Percentiles rank a stretch among this genome's conserved stretches.
phyloP scores from a whole-genome alignment of 2,113 vertebrate genomes.

The Diadophis punctatus region DNA sequence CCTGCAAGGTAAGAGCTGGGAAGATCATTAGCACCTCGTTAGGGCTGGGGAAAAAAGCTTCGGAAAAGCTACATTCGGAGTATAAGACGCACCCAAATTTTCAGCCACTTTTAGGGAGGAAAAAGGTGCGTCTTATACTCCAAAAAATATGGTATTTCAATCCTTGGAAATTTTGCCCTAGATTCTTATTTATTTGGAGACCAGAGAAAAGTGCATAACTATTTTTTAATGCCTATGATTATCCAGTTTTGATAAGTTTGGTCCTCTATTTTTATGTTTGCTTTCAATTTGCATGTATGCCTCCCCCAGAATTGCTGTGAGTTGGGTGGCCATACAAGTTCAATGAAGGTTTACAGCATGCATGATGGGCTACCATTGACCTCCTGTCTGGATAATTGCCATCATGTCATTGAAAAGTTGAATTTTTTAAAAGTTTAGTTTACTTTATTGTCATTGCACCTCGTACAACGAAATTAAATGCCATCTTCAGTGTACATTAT shows the following conservation, averaged over 20 bases:
- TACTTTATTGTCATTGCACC: too few relatives aligned
- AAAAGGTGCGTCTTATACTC: too few relatives aligned
- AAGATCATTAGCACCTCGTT: too few relatives aligned
- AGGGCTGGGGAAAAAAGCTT: too few relatives aligned
- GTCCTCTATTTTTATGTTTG: not conserved
- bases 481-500: too few relatives aligned
- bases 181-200: not conserved
- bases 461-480: too few relatives aligned
- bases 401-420: fast-evolving
- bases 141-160: not conserved
- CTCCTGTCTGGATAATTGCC: not conserved
- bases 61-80: too few relatives aligned
- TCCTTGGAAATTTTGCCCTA: constrained; percentile 6
- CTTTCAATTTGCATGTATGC: not conserved
- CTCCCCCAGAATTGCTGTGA: not conserved
- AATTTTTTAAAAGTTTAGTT: too few relatives aligned
- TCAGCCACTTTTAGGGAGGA: too few relatives aligned
- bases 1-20: too few relatives aligned
- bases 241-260: not conserved
- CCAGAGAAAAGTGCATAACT: not conserved
- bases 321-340: not conserved
- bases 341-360: not conserved
- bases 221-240: not conserved
- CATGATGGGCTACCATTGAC: not conserved
- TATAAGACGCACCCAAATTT: too few relatives aligned